Percentiles rank a stretch among this genome's conserved stretches.
These are phyloP conservation scores for Protobothrops mucrosquamatus DNA, from an alignment of 2,113 vertebrate species.

Conservation along the genomic window DNA sequence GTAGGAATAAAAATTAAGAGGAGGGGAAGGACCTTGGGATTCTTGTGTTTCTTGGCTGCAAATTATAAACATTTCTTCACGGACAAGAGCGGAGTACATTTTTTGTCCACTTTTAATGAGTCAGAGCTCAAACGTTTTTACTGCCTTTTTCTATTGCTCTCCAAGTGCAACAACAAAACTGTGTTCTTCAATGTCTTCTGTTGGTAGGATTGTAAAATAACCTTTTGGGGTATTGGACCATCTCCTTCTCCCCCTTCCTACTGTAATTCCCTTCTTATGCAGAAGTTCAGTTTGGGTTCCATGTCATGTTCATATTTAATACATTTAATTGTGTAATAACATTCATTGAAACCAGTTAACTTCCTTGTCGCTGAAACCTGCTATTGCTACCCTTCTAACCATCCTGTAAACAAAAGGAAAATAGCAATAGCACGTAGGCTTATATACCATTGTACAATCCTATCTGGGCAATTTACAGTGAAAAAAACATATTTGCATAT, in stretches of 20 bases:
- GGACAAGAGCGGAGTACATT: conserved; percentile 51
- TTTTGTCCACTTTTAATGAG: conserved; percentile 52
- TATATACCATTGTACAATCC: background rate
- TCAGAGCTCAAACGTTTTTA: conserved; percentile 54
- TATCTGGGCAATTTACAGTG: background rate
- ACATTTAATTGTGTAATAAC: background rate
- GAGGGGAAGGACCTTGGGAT: conserved; percentile 49
- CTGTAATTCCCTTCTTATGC: background rate
- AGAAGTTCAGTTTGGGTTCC: accelerated
- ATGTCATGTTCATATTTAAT: background rate
- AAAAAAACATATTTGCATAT: background rate
- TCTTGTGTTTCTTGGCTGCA: conserved; percentile 65
- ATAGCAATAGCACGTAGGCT: background rate
- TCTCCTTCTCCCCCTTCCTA: conserved; percentile 10
- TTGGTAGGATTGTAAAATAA: conserved; percentile 29
- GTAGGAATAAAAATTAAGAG: conserved; percentile 57
- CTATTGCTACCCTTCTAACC: background rate
- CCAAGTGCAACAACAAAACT: conserved; percentile 46
- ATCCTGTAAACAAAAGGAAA: background rate
- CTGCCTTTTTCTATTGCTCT: conserved; percentile 43
- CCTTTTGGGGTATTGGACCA: conserved; percentile 3
- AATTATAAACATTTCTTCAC: conserved; percentile 59
- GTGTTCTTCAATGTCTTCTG: conserved; percentile 29
- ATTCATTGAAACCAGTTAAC: background rate
- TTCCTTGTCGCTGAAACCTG: background rate